A percentile compares a stretch with the other conserved stretches of the same genome.
Conservation (phyloP, 53 echinoderm and acorn worm species). For the Stichopus horrens region DNA sequence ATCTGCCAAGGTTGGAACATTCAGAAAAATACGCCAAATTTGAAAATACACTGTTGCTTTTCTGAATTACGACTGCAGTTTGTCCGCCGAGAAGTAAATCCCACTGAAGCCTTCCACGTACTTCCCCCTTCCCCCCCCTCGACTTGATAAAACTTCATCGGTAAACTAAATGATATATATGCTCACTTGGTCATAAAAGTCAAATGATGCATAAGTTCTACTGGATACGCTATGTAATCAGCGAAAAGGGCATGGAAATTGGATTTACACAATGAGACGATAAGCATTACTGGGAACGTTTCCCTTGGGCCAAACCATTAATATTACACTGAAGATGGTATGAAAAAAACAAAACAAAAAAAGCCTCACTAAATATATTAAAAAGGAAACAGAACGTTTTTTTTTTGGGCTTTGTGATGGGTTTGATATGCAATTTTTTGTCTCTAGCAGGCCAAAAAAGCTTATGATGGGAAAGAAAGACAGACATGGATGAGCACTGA, state of each 20-base stretch:
- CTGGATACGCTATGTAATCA: conserved; percentile 1
- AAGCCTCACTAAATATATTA: neutral
- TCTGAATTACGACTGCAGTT: neutral
- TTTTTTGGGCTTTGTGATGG: neutral
- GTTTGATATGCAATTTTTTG: neutral
- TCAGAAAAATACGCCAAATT: too few species aligned
- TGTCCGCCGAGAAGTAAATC: neutral
- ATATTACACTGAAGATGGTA: neutral
- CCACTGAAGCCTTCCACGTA: neutral
- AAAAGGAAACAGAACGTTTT: neutral
- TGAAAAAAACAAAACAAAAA: neutral
- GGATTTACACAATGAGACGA: neutral
- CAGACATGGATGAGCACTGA: too few species aligned
- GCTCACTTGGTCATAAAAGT: conserved; percentile 1
- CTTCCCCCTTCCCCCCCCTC: neutral
- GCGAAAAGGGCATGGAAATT: neutral
- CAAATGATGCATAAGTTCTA: neutral
- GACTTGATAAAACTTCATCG: conserved; percentile 2
- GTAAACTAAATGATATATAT: neutral
- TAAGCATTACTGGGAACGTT: neutral
- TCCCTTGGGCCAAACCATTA: conserved; percentile 9
- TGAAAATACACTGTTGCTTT: too few species aligned
- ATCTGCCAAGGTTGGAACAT: too few species aligned
- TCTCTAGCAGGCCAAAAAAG: too few species aligned
- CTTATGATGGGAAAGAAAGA: too few species aligned